Percentiles rank a stretch among this genome's conserved stretches.
These are phyloP conservation scores for Thysanoteuthis rhombus DNA, from an alignment of 2,888 invertebrate species.

Conservation along the genomic window DNA sequence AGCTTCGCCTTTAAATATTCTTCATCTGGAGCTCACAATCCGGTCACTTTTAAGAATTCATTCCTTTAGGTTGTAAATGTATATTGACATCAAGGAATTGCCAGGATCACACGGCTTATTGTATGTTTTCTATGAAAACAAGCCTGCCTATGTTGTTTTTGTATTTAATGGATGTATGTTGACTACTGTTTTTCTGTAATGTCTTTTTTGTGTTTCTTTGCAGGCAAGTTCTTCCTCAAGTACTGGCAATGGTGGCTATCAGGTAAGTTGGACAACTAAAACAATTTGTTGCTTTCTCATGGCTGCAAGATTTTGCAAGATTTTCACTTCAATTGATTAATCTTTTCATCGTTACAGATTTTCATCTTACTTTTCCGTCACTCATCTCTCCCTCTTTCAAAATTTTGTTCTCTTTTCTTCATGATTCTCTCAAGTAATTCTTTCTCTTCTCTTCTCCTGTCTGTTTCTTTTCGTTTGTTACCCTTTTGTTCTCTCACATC, in stretches of 20 bases:
- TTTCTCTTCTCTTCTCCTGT: not conserved
- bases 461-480: not conserved
- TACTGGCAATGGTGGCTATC: not conserved
- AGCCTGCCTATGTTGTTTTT: not conserved
- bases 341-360: not conserved
- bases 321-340: not conserved
- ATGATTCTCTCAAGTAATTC: too few relatives aligned
- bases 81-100: not conserved
- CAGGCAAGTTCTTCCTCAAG: constrained; percentile 12
- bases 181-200: not conserved
- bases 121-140: not conserved
- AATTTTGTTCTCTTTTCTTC: not conserved
- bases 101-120: not conserved
- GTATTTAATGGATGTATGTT: not conserved
- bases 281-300: not conserved
- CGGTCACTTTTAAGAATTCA: too few relatives aligned
- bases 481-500: too few relatives aligned
- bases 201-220: not conserved
- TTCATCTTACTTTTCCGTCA: not conserved
- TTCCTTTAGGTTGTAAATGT: too few relatives aligned
- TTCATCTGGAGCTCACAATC: too few relatives aligned
- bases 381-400: not conserved
- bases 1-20: too few relatives aligned
- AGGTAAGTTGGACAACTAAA: not conserved
- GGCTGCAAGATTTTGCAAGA: not conserved